phyloP scores from a whole-genome alignment of 2,888 invertebrate species.

The Rutpela maculata region DNA sequence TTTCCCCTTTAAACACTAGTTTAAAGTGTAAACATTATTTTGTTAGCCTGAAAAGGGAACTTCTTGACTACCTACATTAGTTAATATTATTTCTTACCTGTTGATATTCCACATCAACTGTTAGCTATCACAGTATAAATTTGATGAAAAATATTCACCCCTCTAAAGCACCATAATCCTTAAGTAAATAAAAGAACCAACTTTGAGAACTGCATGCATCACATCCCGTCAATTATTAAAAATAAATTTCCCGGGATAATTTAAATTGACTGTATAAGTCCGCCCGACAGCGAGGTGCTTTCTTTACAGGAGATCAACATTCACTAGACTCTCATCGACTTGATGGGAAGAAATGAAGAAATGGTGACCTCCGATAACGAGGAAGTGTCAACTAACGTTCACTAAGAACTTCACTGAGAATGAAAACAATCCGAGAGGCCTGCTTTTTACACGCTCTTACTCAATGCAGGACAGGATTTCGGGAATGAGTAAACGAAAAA shows the following conservation, averaged over 20 bases:
- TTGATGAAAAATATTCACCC: not conserved
- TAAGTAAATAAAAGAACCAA: conserved; percentile 3
- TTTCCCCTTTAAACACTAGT: too few relatives aligned
- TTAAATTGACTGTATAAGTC: conserved; percentile 6
- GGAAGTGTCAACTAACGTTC: conserved; percentile 45
- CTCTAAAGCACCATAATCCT: conserved; percentile 22
- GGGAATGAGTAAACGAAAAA: not conserved
- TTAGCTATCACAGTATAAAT: not conserved
- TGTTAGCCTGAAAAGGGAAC: too few relatives aligned
- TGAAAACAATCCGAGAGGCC: conserved; percentile 37
- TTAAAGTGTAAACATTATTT: too few relatives aligned
- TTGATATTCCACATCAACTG: conserved; percentile 9
- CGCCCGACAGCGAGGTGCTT: conserved; percentile 33
- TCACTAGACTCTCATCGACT: conserved; percentile 36
- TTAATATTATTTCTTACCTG: conserved; percentile 17
- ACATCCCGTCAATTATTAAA: conserved; percentile 14
- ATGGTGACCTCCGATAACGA: conserved; percentile 43
- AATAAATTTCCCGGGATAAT: conserved; percentile 17
- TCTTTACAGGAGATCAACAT: conserved; percentile 31
- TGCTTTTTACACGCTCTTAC: conserved; percentile 32
- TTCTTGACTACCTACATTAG: not conserved
- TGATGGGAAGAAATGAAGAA: conserved; percentile 41
- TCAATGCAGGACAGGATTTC: conserved; percentile 4
- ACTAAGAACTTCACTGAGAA: conserved; percentile 41
- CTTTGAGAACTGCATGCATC: conserved; percentile 5